Evolutionary conservation across 2,113 vertebrate genomes (phyloP), one percentile per base, ranked within the genome.

Genomic region (Galbula dea): DNA sequence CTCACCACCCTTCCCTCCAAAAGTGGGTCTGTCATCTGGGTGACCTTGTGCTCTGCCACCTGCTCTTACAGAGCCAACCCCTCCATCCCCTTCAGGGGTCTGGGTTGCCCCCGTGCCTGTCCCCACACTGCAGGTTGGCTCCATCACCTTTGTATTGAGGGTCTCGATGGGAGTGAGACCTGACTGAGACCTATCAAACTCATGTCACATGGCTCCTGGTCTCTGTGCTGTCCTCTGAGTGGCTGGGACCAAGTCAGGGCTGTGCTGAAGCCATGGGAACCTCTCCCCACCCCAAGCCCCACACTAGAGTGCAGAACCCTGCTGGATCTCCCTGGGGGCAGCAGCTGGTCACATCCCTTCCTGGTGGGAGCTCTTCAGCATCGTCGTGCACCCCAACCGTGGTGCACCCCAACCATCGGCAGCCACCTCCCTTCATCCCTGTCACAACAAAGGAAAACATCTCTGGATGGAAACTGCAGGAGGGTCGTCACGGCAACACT

Each of bases 401-500:
- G 2, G 1, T 3, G 6, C 45, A 49, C 78, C 92, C 86, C 85
- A 4, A 32, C 0, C 0, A 8, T 41, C 12, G 3, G 12, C 27
- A 16, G 69, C 88, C 29, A 3, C 75, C 75, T 87, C 82, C 82
- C 85, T 43, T 7, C 0, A 18, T 67, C 91, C 76, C 88, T 93
- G 95, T 94, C 94, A 95, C 94, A 96, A 94, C 95, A 95, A 96
- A 94, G 86, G 91, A 77, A 94, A 92, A 92, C 91, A 90, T 90
- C 93, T 88, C 89, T 4, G 86, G 89, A n/a, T 83, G 86, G 89
- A 80, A 94, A 22, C 91, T 81, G 93, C 91, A 3, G 95, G 95
- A 95, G 95, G 95, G 95, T 95, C 95, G 93, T 93, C 95, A 96
- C 93, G 95, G 95, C 95, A 96, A 96, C 95, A 57, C 95, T 77